phyloP scores from a whole-genome alignment of 2,888 invertebrate genomes.

The Polydesmus complanatus region DNA sequence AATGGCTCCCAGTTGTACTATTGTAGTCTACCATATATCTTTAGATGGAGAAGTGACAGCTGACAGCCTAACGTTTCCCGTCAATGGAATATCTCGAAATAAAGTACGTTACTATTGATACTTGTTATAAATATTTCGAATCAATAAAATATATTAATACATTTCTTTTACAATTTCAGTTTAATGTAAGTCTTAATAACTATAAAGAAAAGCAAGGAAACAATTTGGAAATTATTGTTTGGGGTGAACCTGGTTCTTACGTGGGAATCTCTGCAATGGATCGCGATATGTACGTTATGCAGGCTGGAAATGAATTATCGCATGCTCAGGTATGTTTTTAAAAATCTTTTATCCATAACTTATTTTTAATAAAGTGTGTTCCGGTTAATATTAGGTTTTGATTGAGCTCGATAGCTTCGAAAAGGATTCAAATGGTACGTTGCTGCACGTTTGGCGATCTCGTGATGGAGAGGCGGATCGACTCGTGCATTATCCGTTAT shows the following conservation, averaged over 20 bases:
- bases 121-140: slow-evolving; percentile 1
- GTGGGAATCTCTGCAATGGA: slow-evolving; percentile 84
- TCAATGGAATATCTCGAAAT: slow-evolving; percentile 85
- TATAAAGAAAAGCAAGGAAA: slow-evolving; percentile 86
- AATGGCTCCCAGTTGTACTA: slow-evolving; percentile 72
- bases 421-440: slow-evolving; percentile 69
- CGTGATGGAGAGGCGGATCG: slow-evolving; percentile 74
- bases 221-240: slow-evolving; percentile 81
- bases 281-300: slow-evolving; percentile 78
- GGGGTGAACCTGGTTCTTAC: slow-evolving; percentile 86
- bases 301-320: slow-evolving; percentile 77
- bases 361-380: slow-evolving; percentile 2
- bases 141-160: neutral
- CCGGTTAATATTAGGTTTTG: slow-evolving; percentile 43
- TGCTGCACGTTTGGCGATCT: slow-evolving; percentile 67
- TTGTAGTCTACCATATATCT: slow-evolving; percentile 74
- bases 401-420: slow-evolving; percentile 78
- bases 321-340: slow-evolving; percentile 53
- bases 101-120: slow-evolving; percentile 43
- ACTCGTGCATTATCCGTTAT: slow-evolving; percentile 70
- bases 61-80: slow-evolving; percentile 90
- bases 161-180: slow-evolving; percentile 24
- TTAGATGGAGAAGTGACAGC: slow-evolving; percentile 68
- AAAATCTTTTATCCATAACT: slow-evolving; percentile 6
- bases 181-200: slow-evolving; percentile 53